Conservation (phyloP, 92 coral and sea anemone species). For the Nematostella vectensis region DNA sequence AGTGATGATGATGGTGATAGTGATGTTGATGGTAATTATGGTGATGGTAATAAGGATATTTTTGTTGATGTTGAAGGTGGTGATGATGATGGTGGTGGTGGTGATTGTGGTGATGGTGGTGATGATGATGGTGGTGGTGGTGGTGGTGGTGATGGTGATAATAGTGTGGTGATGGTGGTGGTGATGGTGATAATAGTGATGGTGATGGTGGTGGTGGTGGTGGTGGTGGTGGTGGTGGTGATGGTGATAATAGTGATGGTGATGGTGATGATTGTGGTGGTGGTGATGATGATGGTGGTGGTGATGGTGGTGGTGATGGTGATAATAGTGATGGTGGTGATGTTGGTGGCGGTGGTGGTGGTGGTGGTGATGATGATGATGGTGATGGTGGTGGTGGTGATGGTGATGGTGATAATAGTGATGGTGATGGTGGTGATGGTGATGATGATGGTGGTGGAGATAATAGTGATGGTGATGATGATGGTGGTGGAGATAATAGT, state of each 20-base stretch:
- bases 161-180: too few relatives aligned
- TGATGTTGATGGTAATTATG: background rate
- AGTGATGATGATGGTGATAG: background rate
- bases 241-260: background rate
- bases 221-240: background rate
- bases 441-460: background rate
- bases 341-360: too few relatives aligned
- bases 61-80: too few relatives aligned
- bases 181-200: background rate
- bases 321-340: too few relatives aligned
- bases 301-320: slow-evolving; percentile 1
- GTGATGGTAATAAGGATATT: too few relatives aligned
- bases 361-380: slow-evolving; percentile 3
- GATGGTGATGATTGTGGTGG: too few relatives aligned
- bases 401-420: background rate
- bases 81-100: too few relatives aligned
- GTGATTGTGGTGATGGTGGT: background rate
- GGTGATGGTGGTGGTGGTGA: background rate
- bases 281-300: too few relatives aligned
- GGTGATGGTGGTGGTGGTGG: slow-evolving; percentile 1
- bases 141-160: slow-evolving; percentile 6
- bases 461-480: background rate
- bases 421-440: slow-evolving; percentile 1
- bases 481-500: too few relatives aligned
- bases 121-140: background rate